Conservation (phyloP, 23 tunicate genomes). For the Botrylloides violaceus region DNA sequence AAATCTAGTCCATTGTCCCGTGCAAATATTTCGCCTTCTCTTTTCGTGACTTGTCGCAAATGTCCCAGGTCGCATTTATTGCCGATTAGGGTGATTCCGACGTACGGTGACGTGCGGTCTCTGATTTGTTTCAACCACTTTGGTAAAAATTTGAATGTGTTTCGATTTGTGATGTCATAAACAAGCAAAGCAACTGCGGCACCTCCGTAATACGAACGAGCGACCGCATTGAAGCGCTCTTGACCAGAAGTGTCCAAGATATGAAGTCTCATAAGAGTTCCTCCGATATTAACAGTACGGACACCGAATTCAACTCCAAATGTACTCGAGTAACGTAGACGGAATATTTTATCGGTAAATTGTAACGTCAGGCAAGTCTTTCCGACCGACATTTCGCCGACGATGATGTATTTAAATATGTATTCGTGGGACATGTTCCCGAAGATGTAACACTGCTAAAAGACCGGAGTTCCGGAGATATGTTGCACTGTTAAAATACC, state of each 20-base stretch:
- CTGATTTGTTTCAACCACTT: constrained; percentile 97
- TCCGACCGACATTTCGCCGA: constrained; percentile 98
- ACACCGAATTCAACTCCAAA: constrained; percentile 99
- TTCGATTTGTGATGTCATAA: constrained; percentile 94
- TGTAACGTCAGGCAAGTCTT: constrained; percentile 91
- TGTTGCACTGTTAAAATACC: too few species aligned
- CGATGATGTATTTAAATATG: constrained; percentile 93
- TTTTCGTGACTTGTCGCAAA: constrained; percentile 84
- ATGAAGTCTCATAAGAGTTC: constrained; percentile 92
- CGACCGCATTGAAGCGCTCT: constrained; percentile 88
- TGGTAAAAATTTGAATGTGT: constrained; percentile 91
- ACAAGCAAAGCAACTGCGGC: constrained; percentile 99
- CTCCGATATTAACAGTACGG: constrained; percentile 94
- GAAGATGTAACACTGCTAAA: too few species aligned
- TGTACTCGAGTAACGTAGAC: constrained; percentile 90
- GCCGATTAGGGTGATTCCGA: constrained; percentile 98
- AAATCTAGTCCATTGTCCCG: constrained; percentile 96
- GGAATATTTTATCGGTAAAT: constrained; percentile 98
- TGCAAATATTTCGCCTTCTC: constrained; percentile 99
- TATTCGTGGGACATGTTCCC: constrained; percentile 97
- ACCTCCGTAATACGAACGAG: constrained; percentile 93
- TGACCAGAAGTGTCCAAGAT: constrained; percentile 99
- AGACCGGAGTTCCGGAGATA: too few species aligned
- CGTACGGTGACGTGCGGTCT: constrained; percentile 89
- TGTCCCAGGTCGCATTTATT: constrained; percentile 92